Evolutionary conservation across 1,140 invertebrate genomes (phyloP), one percentile per base, ranked within the genome.

Genomic region (Latrodectus geometricus): DNA sequence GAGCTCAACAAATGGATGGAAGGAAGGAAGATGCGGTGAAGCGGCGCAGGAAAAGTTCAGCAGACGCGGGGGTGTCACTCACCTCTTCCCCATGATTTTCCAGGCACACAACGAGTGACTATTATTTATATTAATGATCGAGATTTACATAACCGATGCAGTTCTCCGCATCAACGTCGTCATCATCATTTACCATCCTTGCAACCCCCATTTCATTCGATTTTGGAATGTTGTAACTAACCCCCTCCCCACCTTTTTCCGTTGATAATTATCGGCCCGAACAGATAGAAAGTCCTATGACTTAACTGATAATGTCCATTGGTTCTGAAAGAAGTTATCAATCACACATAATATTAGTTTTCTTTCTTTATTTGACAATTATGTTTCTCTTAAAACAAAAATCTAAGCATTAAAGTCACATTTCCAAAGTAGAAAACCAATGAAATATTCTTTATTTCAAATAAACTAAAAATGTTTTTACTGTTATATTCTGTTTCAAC

Each of bases 101-200:
- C 52, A 50, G 66, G 21, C 56, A 49, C 82, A n/a, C 17, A n/a
- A n/a, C 12, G 74, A 70, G 65, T 78, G 83, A 86, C 83, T 86
- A 86, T 86, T 86, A 86, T 86, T 86, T 86, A 86, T 86, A 86
- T 86, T 86, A 86, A 86, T 86, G 83, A 78, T 49, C 21, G 66
- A 70, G 83, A 86, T 86, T 86, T 86, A 65, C 83, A 86, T 86
- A 78, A 86, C 74, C 49, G 75, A 86, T 86, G 83, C 83, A 1
- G 54, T 54, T 23, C 48, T 66, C 20, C 83, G 66, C 75, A 23
- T 56, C 83, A 61, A 15, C 20, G 68, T 86, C 35, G 83, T 86
- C 83, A 86, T 86, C 83, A 86, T 86, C 83, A 86, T 86, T 86
- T 86, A 86, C 83, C 49, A 86, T 86, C 65, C 56, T 70, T 35